A percentile compares a stretch with the other conserved stretches of the same genome.
Evolutionary conservation across 2,797 vertebrate species (phyloP).

Genomic region (Catostomus latipinnis): DNA sequence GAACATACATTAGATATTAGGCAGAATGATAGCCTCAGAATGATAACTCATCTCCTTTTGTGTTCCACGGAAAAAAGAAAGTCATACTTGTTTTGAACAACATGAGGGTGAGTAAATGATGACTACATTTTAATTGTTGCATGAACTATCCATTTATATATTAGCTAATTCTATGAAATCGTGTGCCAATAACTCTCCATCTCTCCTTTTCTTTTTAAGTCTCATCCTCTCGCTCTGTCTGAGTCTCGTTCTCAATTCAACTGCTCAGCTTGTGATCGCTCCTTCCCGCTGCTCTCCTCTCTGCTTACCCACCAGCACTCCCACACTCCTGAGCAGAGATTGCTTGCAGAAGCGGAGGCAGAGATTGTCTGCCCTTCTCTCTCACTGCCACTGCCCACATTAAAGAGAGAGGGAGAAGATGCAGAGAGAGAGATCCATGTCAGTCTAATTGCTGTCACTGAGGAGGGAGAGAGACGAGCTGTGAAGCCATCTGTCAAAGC

Average conservation of each 20-base stretch:
- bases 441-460: conserved; percentile 74
- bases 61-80: too few species aligned
- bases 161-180: not conserved
- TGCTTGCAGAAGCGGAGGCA: conserved; percentile 86
- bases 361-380: conserved; percentile 87
- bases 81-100: too few species aligned
- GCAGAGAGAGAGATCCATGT: conserved; percentile 74
- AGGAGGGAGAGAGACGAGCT: conserved; percentile 73
- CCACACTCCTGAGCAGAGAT: conserved; percentile 89
- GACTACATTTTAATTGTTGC: too few species aligned
- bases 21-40: too few species aligned
- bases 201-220: conserved; percentile 62
- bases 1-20: too few species aligned
- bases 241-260: conserved; percentile 85
- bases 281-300: conserved; percentile 85
- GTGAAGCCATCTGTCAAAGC: conserved; percentile 68
- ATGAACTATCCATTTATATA: too few species aligned
- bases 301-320: conserved; percentile 91
- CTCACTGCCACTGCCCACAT: conserved; percentile 79
- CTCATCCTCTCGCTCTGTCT: conserved; percentile 75
- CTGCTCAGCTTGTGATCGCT: conserved; percentile 87
- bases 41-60: too few species aligned
- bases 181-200: not conserved
- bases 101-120: too few species aligned
- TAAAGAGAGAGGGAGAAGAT: conserved; percentile 70